Conservation (phyloP, 1,140 invertebrate species). For the Ceratosolen solmsi region DNA sequence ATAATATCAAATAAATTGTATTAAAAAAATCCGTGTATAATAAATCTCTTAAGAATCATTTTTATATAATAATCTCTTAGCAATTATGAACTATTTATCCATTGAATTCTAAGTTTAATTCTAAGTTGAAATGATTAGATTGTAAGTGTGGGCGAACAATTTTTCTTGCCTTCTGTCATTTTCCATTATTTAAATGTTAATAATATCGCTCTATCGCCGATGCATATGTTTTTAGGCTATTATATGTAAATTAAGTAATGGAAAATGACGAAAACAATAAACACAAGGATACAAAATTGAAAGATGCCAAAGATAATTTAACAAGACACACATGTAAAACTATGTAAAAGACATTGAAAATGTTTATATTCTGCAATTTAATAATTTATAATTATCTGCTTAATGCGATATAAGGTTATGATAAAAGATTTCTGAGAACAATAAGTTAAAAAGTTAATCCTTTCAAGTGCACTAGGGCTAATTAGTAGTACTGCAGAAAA, state of each 20-base stretch:
- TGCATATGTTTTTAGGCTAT: conserved; percentile 4
- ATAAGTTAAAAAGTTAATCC: conserved; percentile 1
- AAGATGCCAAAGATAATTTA: conserved; percentile 42
- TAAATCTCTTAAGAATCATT: neutral
- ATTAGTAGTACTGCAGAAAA: conserved; percentile 37
- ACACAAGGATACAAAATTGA: conserved; percentile 46
- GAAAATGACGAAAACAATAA: conserved; percentile 45
- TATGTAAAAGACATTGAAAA: conserved; percentile 49
- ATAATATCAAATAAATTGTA: too few relatives aligned
- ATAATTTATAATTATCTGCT: conserved; percentile 10
- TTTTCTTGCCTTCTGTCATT: conserved; percentile 35
- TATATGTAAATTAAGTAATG: conserved; percentile 32
- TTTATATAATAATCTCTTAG: neutral
- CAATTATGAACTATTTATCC: conserved; percentile 8
- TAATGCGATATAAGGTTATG: conserved; percentile 19
- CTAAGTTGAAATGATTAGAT: conserved; percentile 35
- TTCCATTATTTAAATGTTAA: neutral
- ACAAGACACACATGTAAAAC: conserved; percentile 46
- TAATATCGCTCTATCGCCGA: too few relatives aligned
- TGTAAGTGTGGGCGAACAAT: conserved; percentile 35
- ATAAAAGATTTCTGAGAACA: conserved; percentile 20
- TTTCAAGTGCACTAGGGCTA: conserved; percentile 41
- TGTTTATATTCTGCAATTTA: conserved; percentile 25
- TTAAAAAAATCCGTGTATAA: neutral
- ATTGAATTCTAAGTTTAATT: conserved; percentile 25